Evolutionary conservation across 2,113 vertebrate species (phyloP), one percentile per base, ranked within the genome.

Genomic region (Hydropotes inermis): DNA sequence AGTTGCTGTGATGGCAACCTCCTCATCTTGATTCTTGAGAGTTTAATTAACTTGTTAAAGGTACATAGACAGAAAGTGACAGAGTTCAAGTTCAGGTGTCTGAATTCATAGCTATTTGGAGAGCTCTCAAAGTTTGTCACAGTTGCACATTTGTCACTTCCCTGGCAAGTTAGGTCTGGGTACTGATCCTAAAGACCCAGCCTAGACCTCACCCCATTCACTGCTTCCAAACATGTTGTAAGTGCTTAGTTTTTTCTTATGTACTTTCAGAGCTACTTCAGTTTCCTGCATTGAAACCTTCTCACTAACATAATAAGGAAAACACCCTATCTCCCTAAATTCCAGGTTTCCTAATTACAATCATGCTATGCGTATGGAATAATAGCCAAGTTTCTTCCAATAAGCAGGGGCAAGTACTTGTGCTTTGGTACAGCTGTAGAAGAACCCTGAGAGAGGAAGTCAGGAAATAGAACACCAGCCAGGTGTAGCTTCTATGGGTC

Each of bases 311-410:
- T 43, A n/a, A 47, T 86, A 84, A 92, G 39, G 50, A 30, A 93
- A 55, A 88, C 14, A 28, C 13, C 79, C 27, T 89, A 93, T 83
- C 19, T 96, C 61, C 43, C 9, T 8, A 79, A 70, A 86, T 76
- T 78, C 74, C 85, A 84, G n/a, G 52, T 81, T 96, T 95, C 83
- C 67, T 89, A 79, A 61, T 95, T 94, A 90, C 6, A 60, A 4
- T 81, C 43, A 50, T 5, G 17, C 64, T 19, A 64, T 50, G 39
- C 58, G 14, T 84, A 79, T 91, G 36, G 89, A 89, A 95, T 94
- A 89, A 87, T 87, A 93, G 81, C 55, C 36, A 30, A 78, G n/a
- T 87, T 92, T 89, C 84, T 95, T 30, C 23, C 79, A 83, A 83
- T 36, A 96, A 89, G 83, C 61, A 79, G 27, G 45, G 39, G 87